Conservation (phyloP, 2,113 vertebrate genomes). For the Todiramphus chloris region DNA sequence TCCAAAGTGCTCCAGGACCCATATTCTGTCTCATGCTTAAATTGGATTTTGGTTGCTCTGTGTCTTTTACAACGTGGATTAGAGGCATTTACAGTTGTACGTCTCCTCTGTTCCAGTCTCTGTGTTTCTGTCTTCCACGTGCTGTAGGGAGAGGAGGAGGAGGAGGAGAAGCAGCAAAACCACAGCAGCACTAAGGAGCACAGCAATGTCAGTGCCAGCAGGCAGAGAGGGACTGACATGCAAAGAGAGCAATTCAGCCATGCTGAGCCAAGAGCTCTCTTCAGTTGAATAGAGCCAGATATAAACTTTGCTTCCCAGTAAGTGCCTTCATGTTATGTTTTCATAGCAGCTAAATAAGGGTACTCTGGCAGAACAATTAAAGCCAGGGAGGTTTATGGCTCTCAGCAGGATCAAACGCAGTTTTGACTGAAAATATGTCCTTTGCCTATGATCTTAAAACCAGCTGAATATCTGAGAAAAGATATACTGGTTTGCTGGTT, state of each 20-base stretch:
- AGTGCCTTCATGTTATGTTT: neutral
- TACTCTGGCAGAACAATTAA: neutral
- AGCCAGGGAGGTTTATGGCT: neutral
- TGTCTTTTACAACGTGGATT: neutral
- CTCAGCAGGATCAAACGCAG: neutral
- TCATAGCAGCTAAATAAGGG: slow-evolving; percentile 1
- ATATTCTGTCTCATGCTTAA: neutral
- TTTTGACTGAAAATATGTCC: neutral
- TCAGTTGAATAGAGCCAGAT: neutral
- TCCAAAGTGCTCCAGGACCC: neutral
- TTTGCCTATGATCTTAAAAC: slow-evolving; percentile 1
- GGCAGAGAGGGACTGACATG: neutral
- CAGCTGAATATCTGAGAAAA: neutral
- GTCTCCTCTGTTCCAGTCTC: neutral
- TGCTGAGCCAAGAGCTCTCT: neutral
- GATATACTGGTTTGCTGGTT: neutral
- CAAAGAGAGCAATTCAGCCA: neutral
- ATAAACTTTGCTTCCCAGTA: neutral
- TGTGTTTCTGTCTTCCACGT: fast-evolving
- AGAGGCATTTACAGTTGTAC: neutral
- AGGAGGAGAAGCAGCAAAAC: neutral
- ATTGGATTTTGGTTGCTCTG: neutral
- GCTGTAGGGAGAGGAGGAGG: neutral
- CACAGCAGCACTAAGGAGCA: neutral
- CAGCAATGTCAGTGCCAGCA: neutral